Percentiles rank a stretch among this genome's conserved stretches.
Evolutionary conservation across 2,113 vertebrate species (phyloP).

Genomic region (Chaetura pelagica): DNA sequence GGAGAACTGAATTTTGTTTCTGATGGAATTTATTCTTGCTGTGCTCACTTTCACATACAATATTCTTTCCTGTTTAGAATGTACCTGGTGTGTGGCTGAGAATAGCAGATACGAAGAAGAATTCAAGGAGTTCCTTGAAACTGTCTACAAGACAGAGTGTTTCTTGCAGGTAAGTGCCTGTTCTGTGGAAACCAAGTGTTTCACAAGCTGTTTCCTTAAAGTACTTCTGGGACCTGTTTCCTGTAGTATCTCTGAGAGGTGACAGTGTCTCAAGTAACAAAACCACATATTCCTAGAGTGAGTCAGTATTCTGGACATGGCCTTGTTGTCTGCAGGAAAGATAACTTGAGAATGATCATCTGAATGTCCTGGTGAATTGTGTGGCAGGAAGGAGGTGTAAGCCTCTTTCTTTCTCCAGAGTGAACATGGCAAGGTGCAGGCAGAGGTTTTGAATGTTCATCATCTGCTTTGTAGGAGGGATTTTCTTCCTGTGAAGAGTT

Average conservation of each 20-base stretch:
- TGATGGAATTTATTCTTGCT: conserved; percentile 7
- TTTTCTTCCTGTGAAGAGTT: conserved; percentile 90
- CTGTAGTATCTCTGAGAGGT: not conserved
- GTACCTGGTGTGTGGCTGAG: conserved; percentile 82
- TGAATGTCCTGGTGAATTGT: not conserved
- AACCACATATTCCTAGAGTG: not conserved
- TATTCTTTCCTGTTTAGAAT: conserved; percentile 78
- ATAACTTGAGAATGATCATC: not conserved
- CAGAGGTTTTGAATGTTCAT: not conserved
- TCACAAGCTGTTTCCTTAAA: not conserved
- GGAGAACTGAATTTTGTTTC: not conserved
- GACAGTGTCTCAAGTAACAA: not conserved
- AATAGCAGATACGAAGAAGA: conserved; percentile 74
- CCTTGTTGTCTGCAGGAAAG: not conserved
- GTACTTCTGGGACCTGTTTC: not conserved
- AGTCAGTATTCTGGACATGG: not conserved
- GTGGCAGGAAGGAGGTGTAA: not conserved
- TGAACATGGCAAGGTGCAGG: not conserved
- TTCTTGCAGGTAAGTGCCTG: conserved; percentile 88
- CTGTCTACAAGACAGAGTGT: conserved; percentile 81
- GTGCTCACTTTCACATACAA: not conserved
- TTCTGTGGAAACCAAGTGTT: not conserved
- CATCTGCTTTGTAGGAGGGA: conserved; percentile 81
- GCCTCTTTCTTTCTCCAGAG: not conserved
- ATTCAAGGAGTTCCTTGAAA: conserved; percentile 82